These are phyloP conservation scores for Penaeus monodon DNA, from an alignment of 2,888 invertebrate genomes.

Conservation along the genomic window DNA sequence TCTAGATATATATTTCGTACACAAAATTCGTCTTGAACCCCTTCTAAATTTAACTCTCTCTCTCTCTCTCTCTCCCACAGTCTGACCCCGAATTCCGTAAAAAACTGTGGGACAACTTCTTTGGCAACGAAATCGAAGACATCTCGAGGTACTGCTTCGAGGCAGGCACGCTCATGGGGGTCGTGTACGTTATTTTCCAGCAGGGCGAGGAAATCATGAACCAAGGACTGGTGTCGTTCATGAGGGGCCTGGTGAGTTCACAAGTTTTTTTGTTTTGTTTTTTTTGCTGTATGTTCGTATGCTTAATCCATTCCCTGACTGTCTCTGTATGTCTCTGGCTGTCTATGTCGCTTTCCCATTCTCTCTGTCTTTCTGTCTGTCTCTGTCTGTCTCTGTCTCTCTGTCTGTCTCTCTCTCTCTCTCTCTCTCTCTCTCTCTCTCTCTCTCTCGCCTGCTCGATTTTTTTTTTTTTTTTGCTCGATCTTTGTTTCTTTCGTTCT, in stretches of 20 bases:
- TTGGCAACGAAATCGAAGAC: slow-evolving; percentile 68
- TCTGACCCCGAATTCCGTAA: slow-evolving; percentile 11
- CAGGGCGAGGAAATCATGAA: slow-evolving; percentile 95
- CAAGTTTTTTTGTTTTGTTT: not conserved
- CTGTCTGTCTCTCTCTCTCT: no score
- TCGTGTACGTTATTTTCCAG: slow-evolving; percentile 89
- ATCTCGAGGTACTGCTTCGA: slow-evolving; percentile 82
- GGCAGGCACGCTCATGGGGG: slow-evolving; percentile 85
- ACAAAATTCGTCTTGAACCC: no score
- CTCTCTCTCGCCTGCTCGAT: no score
- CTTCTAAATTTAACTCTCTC: no score
- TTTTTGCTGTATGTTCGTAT: not conserved
- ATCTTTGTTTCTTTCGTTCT: no score
- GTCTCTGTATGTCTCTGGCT: no score
- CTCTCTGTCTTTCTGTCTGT: no score
- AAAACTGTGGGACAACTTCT: slow-evolving; percentile 48
- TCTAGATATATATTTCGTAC: no score
- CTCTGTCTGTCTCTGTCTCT: no score
- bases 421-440: no score
- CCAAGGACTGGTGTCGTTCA: slow-evolving; percentile 89
- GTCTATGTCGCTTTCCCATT: no score
- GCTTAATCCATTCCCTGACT: not conserved
- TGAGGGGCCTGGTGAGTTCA: slow-evolving; percentile 86
- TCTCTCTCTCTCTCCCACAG: slow-evolving; percentile 6
- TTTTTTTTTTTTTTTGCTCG: no score